These are phyloP conservation scores for Selenia dentaria DNA, from an alignment of 2,888 invertebrate species.

Conservation along the genomic window DNA sequence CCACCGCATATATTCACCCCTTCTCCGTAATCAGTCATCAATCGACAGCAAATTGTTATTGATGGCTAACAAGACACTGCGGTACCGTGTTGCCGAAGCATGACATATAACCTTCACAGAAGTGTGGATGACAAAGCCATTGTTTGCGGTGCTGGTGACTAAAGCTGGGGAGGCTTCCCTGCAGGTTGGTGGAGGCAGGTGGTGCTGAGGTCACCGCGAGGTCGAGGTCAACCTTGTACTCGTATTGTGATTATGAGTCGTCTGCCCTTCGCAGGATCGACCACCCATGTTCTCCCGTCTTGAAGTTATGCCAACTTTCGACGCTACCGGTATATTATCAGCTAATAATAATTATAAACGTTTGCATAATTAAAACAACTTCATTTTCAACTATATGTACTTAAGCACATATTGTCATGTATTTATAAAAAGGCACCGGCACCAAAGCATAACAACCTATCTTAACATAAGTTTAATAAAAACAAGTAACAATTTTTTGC, in stretches of 20 bases:
- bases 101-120: constrained; percentile 53
- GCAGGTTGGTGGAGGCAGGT: constrained; percentile 50
- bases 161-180: constrained; percentile 58
- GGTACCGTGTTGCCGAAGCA: constrained; percentile 31
- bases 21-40: constrained; percentile 28
- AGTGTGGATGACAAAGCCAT: constrained; percentile 71
- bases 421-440: too few species aligned
- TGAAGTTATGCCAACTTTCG: constrained; percentile 34
- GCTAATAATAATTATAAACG: too few species aligned
- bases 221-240: constrained; percentile 51
- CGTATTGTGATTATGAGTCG: constrained; percentile 40
- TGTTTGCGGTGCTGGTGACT: constrained; percentile 69
- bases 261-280: constrained; percentile 33
- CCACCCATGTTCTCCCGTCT: constrained; percentile 27
- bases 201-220: constrained; percentile 39
- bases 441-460: too few species aligned
- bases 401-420: too few species aligned
- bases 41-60: constrained; percentile 20
- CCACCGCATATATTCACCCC: constrained; percentile 16
- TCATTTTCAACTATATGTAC: too few species aligned
- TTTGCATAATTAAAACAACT: too few species aligned
- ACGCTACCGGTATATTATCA: background rate
- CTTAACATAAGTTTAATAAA: too few species aligned
- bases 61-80: constrained; percentile 21
- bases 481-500: too few species aligned